Evolutionary conservation across 2,888 invertebrate species (phyloP), one percentile per base, ranked within the genome.

Genomic region (Capitulum mitella): DNA sequence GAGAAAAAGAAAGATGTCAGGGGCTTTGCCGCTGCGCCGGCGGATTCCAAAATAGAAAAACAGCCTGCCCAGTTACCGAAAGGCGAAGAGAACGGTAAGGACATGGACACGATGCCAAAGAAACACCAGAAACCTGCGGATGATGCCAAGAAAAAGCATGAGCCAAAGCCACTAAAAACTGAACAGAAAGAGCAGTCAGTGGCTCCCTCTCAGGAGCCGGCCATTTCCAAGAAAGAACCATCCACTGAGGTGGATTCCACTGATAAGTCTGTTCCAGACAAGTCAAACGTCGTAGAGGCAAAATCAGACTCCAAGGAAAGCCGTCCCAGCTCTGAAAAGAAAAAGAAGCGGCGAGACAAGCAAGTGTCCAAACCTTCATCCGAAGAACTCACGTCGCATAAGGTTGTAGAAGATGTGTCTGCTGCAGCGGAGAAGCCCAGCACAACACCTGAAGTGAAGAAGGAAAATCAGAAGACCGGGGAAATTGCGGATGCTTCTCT

Each of bases 231-330:
- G n/a, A n/a, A n/a, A n/a, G n/a, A n/a, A n/a, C n/a, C n/a, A n/a
- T n/a, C n/a, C n/a, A n/a, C n/a, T n/a, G n/a, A n/a, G n/a, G n/a
- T n/a, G n/a, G n/a, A n/a, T n/a, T n/a, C n/a, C n/a, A n/a, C n/a
- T n/a, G n/a, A n/a, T n/a, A n/a, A n/a, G n/a, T n/a, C n/a, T n/a
- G n/a, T n/a, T n/a, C n/a, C n/a, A n/a, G n/a, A n/a, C n/a, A n/a
- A n/a, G n/a, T n/a, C n/a, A n/a, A n/a, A n/a, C n/a, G n/a, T n/a
- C n/a, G 26, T 26, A 22, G 58, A 58, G n/a, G 29, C 12, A 10
- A 58, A 58, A 8, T 10, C 58, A 14, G n/a, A 29, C 6, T 78
- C 48, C 64, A 80, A 64, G 78, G 77, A 79, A 29, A 81, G 48
- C 78, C 78, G 70, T 77, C 34, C 40, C 77, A 43, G 16, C 19